Base-by-base conservation (phyloP, 1,140 invertebrate species). In the Diorhabda sublineata region DNA sequence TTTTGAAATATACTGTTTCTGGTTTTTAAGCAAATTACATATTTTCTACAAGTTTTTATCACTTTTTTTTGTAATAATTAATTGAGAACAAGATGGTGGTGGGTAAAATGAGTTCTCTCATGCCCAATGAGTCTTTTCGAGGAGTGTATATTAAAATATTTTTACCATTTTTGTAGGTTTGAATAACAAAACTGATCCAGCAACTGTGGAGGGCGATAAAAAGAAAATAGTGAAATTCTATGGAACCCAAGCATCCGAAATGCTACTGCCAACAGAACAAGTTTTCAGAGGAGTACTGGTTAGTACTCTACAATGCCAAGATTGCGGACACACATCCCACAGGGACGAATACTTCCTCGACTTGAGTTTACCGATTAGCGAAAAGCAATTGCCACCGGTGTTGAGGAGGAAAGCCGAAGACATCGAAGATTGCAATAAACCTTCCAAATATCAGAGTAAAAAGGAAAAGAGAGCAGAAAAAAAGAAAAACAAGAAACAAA, bases 331-430 rank as follows among this genome's bases (percentile, higher is more conserved):
- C 82, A 87, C 90, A 5, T 96, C 94, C 0, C 90, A 93, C 76
- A 86, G 93, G 9, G 90, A 91, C 68, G 97, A 99, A 82, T 91
- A 92, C 72, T 98, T 99, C 81, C 84, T 98, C 63, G 97, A 99
- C 84, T 85, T 99, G 64, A 80, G 79, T 73, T 82, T 99, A 64
- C 95, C 97, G 0, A 89, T 98, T 5, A 89, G 87, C 57, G 88
- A 90, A 58, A 89, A 91, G 73, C 87, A 89, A 3, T 86, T 90
- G 67, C 88, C 90, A 2, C 88, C 80, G 47, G 82, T 78, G 45
- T 68, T 71, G 58, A 69, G 81, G 42, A 75, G 79, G 63, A 82
- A 81, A 75, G 74, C 77, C 67, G 83, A 83, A 73, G 76, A 83
- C 66, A 78, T 81, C 74, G 84, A 83, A 67, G 85, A 85, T 69